Conservation (phyloP, 2,797 vertebrate species). For the Onychomys leucogaster region DNA sequence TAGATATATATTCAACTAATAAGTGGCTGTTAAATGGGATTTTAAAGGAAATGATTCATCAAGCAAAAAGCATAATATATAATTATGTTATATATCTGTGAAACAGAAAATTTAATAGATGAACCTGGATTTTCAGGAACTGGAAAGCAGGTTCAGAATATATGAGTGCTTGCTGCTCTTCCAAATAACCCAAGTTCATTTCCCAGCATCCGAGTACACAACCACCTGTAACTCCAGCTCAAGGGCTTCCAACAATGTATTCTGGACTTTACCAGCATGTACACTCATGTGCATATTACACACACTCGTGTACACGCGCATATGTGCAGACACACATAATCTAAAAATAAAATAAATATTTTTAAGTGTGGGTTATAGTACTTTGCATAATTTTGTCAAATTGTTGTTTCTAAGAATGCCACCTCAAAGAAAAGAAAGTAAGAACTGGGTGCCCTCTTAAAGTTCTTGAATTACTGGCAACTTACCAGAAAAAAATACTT, state of each 20-base stretch:
- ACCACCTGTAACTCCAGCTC: background rate
- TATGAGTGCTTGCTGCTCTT: background rate
- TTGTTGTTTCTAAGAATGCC: background rate
- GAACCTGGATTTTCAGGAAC: background rate
- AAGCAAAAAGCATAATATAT: background rate
- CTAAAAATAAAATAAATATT: background rate
- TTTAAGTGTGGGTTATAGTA: background rate
- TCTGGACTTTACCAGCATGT: background rate
- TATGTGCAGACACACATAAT: background rate
- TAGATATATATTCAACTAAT: background rate
- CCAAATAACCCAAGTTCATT: background rate
- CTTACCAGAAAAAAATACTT: background rate
- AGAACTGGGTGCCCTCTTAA: background rate
- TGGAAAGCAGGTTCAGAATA: background rate
- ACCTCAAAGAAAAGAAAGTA: constrained; percentile 19
- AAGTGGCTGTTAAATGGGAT: background rate
- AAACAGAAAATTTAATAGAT: constrained; percentile 11
- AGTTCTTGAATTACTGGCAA: background rate
- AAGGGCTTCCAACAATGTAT: background rate
- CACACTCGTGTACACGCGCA: background rate
- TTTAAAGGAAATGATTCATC: background rate
- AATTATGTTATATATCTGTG: background rate
- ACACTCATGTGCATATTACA: background rate
- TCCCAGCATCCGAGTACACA: background rate
- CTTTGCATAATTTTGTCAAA: background rate